Percentiles rank a stretch among this genome's conserved stretches.
These are phyloP conservation scores for Xestoiulus laeticollis DNA, from an alignment of 2,888 invertebrate species.

Conservation along the genomic window DNA sequence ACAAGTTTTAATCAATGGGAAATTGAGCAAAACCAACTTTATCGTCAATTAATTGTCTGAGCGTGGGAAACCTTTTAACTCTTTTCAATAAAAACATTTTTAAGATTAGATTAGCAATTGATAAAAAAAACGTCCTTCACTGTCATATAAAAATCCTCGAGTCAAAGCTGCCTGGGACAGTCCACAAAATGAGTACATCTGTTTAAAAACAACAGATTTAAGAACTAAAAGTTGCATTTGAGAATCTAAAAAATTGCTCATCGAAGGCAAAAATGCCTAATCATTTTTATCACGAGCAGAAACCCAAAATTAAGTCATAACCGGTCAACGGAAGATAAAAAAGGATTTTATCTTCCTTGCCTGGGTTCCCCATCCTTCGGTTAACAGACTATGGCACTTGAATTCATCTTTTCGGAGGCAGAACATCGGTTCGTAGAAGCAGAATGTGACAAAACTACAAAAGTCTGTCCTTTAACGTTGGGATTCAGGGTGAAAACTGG, in stretches of 20 bases:
- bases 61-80: neutral
- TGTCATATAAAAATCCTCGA: neutral
- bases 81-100: neutral
- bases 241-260: neutral
- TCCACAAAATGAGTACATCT: neutral
- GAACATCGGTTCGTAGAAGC: neutral
- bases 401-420: slow-evolving; percentile 5
- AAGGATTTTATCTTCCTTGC: neutral
- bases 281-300: neutral
- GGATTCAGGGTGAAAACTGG: neutral
- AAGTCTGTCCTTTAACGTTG: neutral
- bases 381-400: slow-evolving; percentile 28
- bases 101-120: neutral
- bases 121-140: neutral
- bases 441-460: neutral
- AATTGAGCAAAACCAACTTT: neutral
- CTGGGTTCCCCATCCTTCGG: neutral
- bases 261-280: neutral
- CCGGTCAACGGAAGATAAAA: too few species aligned
- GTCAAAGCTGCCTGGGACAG: slow-evolving; percentile 2
- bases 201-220: neutral
- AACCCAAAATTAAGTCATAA: neutral
- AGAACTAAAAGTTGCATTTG: neutral
- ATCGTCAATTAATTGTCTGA: neutral
- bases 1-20: neutral